A percentile compares a stretch with the other conserved stretches of the same genome.
phyloP scores from a whole-genome alignment of 2,797 vertebrate genomes.

The Sebastes nivosus region DNA sequence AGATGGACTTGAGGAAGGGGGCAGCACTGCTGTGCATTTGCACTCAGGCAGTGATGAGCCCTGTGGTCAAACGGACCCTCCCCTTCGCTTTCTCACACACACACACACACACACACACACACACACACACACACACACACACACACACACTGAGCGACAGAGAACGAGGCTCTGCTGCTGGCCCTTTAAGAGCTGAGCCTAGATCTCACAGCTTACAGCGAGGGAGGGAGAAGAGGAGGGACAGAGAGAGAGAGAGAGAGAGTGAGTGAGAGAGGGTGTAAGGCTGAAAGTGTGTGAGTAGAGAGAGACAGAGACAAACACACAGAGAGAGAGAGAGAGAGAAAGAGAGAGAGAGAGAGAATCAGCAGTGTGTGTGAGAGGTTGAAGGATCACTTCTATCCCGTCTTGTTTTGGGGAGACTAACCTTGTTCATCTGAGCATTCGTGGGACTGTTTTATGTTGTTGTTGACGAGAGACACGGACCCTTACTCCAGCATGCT shows the following conservation, averaged over 20 bases:
- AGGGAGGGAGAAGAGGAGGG: constrained; percentile 84
- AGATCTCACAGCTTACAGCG: constrained; percentile 86
- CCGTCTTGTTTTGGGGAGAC: constrained; percentile 87
- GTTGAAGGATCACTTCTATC: constrained; percentile 92
- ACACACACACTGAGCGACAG: background rate
- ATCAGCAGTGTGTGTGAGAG: constrained; percentile 87
- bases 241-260: constrained; percentile 69
- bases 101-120: too few relatives aligned
- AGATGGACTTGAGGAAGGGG: constrained; percentile 64
- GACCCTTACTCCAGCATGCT: constrained; percentile 95
- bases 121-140: background rate
- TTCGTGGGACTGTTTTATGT: constrained; percentile 88
- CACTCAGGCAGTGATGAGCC: constrained; percentile 58
- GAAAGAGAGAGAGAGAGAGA: constrained; percentile 66
- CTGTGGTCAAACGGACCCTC: constrained; percentile 70
- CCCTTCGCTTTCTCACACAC: constrained; percentile 26
- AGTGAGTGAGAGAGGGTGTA: constrained; percentile 67
- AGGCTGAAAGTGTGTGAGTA: constrained; percentile 81
- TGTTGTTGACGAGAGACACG: constrained; percentile 87
- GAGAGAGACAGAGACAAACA: constrained; percentile 70
- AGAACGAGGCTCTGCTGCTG: constrained; percentile 72
- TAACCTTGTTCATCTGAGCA: constrained; percentile 78
- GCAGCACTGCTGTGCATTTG: constrained; percentile 72
- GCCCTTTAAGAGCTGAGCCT: constrained; percentile 96
- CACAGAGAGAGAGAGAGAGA: constrained; percentile 42